phyloP scores from a whole-genome alignment of 2,888 invertebrate genomes.

The Caprella mutica region DNA sequence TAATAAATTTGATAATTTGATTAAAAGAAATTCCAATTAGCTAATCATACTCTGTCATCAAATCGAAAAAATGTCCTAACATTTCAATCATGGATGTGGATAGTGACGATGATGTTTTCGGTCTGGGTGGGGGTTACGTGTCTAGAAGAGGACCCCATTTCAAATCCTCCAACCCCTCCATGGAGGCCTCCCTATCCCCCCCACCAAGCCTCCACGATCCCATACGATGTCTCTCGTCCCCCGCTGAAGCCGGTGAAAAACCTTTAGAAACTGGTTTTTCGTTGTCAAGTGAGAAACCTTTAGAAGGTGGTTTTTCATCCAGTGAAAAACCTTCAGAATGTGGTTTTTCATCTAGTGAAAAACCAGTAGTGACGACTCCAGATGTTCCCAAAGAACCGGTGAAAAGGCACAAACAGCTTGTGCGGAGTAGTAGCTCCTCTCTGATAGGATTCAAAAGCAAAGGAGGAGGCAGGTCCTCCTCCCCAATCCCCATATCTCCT shows the following conservation, averaged over 20 bases:
- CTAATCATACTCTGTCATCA: too few species aligned
- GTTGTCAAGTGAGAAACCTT: too few species aligned
- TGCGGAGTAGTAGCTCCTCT: not conserved
- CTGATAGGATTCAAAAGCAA: not conserved
- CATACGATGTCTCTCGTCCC: slow-evolving; percentile 1
- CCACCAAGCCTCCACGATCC: not conserved
- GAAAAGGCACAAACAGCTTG: too few species aligned
- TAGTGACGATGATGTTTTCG: slow-evolving; percentile 30
- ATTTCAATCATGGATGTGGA: slow-evolving; percentile 7
- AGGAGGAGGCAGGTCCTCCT: not conserved
- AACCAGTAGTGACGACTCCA: not conserved
- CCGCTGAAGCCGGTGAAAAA: not conserved
- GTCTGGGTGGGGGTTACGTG: slow-evolving; percentile 26
- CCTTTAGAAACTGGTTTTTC: not conserved
- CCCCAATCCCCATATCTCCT: not conserved
- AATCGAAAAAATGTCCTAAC: too few species aligned
- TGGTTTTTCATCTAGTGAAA: not conserved
- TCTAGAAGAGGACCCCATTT: slow-evolving; percentile 13
- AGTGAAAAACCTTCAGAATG: not conserved
- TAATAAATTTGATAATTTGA: too few species aligned
- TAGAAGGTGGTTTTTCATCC: not conserved
- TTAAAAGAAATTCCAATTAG: too few species aligned
- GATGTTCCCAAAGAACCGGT: too few species aligned
- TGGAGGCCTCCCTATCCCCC: slow-evolving; percentile 6
- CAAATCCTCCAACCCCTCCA: too few species aligned